Conservation (phyloP, 2,888 invertebrate species). For the Aspidiotus rigidus region DNA sequence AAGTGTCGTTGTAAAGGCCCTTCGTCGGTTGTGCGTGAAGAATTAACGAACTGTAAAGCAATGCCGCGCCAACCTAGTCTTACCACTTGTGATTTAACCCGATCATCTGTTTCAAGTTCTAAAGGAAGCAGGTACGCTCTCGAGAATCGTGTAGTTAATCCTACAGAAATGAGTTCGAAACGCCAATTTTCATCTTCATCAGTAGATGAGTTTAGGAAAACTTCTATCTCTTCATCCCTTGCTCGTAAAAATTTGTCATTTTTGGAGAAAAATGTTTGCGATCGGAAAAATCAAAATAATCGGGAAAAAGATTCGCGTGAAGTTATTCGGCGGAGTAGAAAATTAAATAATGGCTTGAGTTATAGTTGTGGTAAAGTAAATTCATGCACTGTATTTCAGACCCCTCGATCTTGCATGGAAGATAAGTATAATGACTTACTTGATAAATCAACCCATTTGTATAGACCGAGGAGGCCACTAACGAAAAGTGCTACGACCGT, state of each 20-base stretch:
- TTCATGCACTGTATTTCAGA: constrained; percentile 42
- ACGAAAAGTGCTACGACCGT: constrained; percentile 65
- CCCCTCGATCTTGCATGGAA: constrained; percentile 61
- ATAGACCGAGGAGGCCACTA: constrained; percentile 41
- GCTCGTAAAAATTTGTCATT: not conserved
- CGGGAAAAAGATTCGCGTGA: not conserved
- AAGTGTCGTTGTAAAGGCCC: constrained; percentile 24
- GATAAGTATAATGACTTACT: constrained; percentile 54
- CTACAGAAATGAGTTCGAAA: not conserved
- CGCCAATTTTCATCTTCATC: too few relatives aligned
- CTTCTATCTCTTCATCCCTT: not conserved
- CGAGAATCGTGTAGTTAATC: not conserved
- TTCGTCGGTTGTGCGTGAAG: not conserved
- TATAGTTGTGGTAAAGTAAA: not conserved
- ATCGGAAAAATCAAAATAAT: not conserved
- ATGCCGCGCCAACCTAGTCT: not conserved
- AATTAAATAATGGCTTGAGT: not conserved
- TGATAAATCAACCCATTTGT: not conserved
- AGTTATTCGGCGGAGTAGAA: not conserved
- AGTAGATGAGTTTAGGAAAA: not conserved
- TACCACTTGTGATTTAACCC: not conserved
- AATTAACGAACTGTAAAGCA: not conserved
- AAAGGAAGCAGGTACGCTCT: not conserved
- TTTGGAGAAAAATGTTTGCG: not conserved
- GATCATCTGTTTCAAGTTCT: not conserved